Percentiles rank a stretch among this genome's conserved stretches.
Evolutionary conservation across 2,113 vertebrate genomes (phyloP).

Genomic region (Gobio gobio): DNA sequence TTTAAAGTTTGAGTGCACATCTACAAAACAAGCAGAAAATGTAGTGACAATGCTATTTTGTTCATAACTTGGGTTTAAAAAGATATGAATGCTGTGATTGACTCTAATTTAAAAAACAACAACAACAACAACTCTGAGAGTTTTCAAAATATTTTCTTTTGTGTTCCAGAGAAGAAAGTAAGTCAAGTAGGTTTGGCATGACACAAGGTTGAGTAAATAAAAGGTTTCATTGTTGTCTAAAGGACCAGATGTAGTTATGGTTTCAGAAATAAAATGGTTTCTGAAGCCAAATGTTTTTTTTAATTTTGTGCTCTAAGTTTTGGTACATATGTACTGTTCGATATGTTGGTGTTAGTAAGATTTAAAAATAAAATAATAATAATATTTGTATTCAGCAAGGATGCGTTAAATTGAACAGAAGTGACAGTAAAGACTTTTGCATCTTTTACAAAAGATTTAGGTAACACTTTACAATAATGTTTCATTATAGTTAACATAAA

Average conservation of each 20-base stretch:
- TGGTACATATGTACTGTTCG: neutral
- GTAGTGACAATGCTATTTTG: neutral
- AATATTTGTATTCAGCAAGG: neutral
- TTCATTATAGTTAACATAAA: too few species aligned
- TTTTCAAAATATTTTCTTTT: neutral
- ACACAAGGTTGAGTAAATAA: neutral
- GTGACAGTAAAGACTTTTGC: too few species aligned
- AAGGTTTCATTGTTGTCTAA: neutral
- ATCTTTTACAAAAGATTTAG: too few species aligned
- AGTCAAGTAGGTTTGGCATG: neutral
- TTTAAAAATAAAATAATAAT: too few species aligned
- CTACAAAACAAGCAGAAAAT: neutral
- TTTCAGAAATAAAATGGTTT: neutral
- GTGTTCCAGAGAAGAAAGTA: neutral
- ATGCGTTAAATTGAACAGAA: neutral
- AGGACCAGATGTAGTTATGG: neutral
- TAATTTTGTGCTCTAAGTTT: neutral
- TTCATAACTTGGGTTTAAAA: neutral
- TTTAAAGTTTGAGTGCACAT: neutral
- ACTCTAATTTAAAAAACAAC: neutral
- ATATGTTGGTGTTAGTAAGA: too few species aligned
- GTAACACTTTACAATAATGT: too few species aligned
- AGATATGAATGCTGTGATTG: neutral
- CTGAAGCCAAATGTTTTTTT: neutral
- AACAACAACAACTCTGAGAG: too few species aligned